Conservation (phyloP, 1,140 invertebrate genomes). For the Drosophila erecta region DNA sequence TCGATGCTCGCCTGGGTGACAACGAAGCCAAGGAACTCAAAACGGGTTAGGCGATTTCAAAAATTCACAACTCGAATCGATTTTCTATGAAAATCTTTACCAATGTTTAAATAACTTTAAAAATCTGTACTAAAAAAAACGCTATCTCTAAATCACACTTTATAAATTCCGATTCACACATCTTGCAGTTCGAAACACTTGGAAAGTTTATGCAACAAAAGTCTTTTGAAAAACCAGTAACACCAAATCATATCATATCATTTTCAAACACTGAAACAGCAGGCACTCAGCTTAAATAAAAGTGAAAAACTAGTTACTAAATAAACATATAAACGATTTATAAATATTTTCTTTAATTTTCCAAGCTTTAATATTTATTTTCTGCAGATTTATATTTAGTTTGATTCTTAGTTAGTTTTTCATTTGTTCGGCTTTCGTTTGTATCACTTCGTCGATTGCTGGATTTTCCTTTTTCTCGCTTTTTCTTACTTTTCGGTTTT, state of each 20-base stretch:
- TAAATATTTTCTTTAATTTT: background rate
- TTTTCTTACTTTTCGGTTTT: slow-evolving; percentile 48
- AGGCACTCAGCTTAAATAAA: slow-evolving; percentile 12
- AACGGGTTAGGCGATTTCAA: slow-evolving; percentile 22
- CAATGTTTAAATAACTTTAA: background rate
- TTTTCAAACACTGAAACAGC: background rate
- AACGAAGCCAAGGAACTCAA: slow-evolving; percentile 30
- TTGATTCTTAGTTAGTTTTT: slow-evolving; percentile 27
- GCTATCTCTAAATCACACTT: background rate
- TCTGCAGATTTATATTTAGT: slow-evolving; percentile 4
- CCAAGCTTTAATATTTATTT: slow-evolving; percentile 6
- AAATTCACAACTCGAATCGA: slow-evolving; percentile 19
- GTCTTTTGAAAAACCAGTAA: slow-evolving; percentile 8
- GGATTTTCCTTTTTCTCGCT: slow-evolving; percentile 23
- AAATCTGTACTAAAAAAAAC: background rate
- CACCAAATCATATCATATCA: background rate
- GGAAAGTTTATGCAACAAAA: slow-evolving; percentile 26
- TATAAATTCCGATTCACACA: background rate
- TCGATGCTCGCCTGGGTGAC: slow-evolving; percentile 52
- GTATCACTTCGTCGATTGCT: slow-evolving; percentile 39
- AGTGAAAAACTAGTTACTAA: background rate
- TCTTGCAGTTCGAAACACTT: slow-evolving; percentile 3
- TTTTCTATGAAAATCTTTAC: slow-evolving; percentile 3
- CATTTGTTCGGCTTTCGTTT: slow-evolving; percentile 36
- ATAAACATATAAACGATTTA: background rate